Evolutionary conservation across 1,140 invertebrate species (phyloP).

Genomic region (Magallana ariakensis): DNA sequence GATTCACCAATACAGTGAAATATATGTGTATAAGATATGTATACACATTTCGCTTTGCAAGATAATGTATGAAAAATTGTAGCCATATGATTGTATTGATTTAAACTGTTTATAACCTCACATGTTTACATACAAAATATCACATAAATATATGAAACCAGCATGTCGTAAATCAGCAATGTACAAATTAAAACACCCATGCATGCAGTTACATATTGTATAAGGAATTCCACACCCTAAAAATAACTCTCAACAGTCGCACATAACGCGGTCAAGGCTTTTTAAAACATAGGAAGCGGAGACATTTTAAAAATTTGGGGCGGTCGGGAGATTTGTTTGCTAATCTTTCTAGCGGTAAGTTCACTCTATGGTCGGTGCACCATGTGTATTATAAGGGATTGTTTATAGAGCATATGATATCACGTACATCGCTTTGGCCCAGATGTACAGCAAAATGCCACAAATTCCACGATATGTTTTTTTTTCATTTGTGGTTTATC

Average conservation of each 20-base stretch:
- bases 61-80: too few relatives aligned
- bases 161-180: too few relatives aligned
- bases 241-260: not conserved
- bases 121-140: too few relatives aligned
- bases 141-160: too few relatives aligned
- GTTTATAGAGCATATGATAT: slow-evolving; percentile 4
- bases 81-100: too few relatives aligned
- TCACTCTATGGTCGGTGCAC: not conserved
- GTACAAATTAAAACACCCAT: too few relatives aligned
- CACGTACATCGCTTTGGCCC: not conserved
- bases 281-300: not conserved
- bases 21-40: too few relatives aligned
- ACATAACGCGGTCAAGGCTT: not conserved
- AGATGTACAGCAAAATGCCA: not conserved
- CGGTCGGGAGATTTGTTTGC: not conserved
- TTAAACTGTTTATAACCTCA: too few relatives aligned
- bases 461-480: not conserved
- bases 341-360: not conserved
- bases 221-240: not conserved
- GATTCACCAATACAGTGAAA: too few relatives aligned
- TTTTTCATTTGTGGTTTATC: too few relatives aligned
- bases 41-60: too few relatives aligned
- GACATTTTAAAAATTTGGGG: slow-evolving; percentile 2
- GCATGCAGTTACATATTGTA: not conserved
- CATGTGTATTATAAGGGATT: not conserved